Evolutionary conservation across 2,888 invertebrate species (phyloP).

Genomic region (Sepioteuthis lessoniana): DNA sequence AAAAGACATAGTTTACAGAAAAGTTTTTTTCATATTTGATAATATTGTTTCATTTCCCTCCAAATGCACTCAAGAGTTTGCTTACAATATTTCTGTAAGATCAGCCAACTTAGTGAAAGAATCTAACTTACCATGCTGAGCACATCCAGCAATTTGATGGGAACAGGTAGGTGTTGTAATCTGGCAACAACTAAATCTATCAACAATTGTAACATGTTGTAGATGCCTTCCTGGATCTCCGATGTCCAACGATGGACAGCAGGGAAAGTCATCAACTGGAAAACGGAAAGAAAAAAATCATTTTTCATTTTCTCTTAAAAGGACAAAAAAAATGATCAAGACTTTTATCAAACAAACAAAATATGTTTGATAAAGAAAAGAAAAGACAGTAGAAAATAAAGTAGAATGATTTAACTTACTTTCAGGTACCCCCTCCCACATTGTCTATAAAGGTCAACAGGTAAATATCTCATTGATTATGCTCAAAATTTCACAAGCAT

Average conservation of each 20-base stretch:
- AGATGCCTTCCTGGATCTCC: conserved; percentile 77
- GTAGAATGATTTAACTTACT: not conserved
- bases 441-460: too few species aligned
- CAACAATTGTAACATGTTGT: conserved; percentile 76
- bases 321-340: not conserved
- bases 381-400: not conserved
- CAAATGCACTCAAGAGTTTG: too few species aligned
- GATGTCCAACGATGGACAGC: conserved; percentile 76
- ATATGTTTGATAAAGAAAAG: not conserved
- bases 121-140: conserved; percentile 71
- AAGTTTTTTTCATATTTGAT: too few species aligned
- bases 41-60: too few species aligned
- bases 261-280: conserved; percentile 74
- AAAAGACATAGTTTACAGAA: too few species aligned
- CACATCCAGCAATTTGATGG: conserved; percentile 72
- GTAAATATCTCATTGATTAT: too few species aligned
- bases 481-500: too few species aligned
- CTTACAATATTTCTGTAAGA: not conserved
- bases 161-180: conserved; percentile 74
- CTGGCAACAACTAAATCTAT: conserved; percentile 75
- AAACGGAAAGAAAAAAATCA: not conserved
- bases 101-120: not conserved
- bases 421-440: too few species aligned
- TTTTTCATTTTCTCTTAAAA: not conserved
- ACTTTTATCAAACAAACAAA: not conserved